Percentiles rank a stretch among this genome's conserved stretches.
These are phyloP conservation scores for Vidua macroura DNA, from an alignment of 2,113 vertebrate species.

Conservation along the genomic window DNA sequence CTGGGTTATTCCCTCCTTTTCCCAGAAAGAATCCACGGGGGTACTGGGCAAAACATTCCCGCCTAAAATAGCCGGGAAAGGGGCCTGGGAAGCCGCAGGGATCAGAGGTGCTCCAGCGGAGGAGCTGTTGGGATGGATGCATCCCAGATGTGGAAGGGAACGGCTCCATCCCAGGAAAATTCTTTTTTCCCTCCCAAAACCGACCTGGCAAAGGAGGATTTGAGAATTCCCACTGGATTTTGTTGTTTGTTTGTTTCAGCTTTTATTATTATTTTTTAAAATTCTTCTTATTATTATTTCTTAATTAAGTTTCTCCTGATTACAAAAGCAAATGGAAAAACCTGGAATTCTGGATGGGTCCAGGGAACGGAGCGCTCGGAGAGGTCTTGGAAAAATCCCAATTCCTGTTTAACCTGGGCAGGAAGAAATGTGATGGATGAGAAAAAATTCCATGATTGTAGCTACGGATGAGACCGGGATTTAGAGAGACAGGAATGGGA, in stretches of 20 bases:
- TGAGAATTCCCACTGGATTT: not conserved
- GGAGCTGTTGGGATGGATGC: not conserved
- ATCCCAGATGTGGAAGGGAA: not conserved
- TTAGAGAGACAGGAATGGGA: no score
- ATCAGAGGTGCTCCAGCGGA: not conserved
- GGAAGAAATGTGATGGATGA: not conserved
- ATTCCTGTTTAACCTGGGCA: not conserved
- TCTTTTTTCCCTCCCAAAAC: not conserved
- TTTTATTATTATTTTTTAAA: not conserved
- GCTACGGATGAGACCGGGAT: fast-evolving
- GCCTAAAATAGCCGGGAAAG: not conserved
- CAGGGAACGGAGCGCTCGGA: fast-evolving
- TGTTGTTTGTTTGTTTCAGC: not conserved
- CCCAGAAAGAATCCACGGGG: not conserved
- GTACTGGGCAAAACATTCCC: not conserved
- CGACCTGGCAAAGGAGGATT: not conserved
- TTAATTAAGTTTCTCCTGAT: not conserved
- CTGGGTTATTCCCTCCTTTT: not conserved
- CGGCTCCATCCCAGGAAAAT: not conserved
- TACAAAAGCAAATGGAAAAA: not conserved
- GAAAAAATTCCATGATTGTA: not conserved
- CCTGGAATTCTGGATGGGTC: not conserved
- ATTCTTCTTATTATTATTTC: not conserved
- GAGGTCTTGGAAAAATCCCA: not conserved
- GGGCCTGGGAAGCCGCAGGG: not conserved